Percentiles rank a stretch among this genome's conserved stretches.
These are phyloP conservation scores for Zaprionus camerounensis DNA, from an alignment of 1,140 invertebrate species.

Conservation along the genomic window DNA sequence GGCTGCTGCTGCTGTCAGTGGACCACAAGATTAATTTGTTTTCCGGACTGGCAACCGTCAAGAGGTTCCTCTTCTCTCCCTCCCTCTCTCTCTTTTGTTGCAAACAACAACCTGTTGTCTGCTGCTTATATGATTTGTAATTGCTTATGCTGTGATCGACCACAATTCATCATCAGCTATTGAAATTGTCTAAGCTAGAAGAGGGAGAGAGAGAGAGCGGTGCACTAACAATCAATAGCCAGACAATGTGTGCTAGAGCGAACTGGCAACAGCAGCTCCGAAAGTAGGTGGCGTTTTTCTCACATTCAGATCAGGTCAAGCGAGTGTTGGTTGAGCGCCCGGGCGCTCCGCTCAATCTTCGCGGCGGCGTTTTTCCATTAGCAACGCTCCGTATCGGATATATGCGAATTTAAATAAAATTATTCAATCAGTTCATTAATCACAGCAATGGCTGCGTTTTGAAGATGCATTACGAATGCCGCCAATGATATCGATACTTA, in stretches of 20 bases:
- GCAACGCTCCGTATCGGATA: conserved; percentile 72
- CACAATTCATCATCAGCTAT: conserved; percentile 69
- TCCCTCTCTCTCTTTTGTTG: background rate
- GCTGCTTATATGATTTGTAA: conserved; percentile 56
- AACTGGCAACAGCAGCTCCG: conserved; percentile 1
- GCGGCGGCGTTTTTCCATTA: conserved; percentile 70
- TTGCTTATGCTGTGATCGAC: conserved; percentile 52
- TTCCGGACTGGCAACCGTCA: conserved; percentile 43
- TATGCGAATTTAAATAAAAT: conserved; percentile 83
- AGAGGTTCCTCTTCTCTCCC: conserved; percentile 22
- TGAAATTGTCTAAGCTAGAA: conserved; percentile 22
- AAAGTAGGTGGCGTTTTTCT: conserved; percentile 78
- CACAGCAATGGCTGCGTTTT: conserved; percentile 46
- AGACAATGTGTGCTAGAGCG: background rate
- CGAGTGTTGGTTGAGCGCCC: conserved; percentile 14
- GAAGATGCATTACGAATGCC: conserved; percentile 52
- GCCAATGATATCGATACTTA: conserved; percentile 48
- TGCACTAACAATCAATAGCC: background rate
- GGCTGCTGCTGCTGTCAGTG: conserved; percentile 40
- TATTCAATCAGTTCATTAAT: conserved; percentile 77
- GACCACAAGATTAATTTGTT: conserved; percentile 80
- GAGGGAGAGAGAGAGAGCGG: background rate
- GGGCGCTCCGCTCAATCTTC: conserved; percentile 41
- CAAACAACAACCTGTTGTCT: conserved; percentile 73
- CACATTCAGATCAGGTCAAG: conserved; percentile 49